A percentile compares a stretch with the other conserved stretches of the same genome.
Evolutionary conservation across 2,113 vertebrate species (phyloP).

Genomic region (Acanthochromis polyacanthus): DNA sequence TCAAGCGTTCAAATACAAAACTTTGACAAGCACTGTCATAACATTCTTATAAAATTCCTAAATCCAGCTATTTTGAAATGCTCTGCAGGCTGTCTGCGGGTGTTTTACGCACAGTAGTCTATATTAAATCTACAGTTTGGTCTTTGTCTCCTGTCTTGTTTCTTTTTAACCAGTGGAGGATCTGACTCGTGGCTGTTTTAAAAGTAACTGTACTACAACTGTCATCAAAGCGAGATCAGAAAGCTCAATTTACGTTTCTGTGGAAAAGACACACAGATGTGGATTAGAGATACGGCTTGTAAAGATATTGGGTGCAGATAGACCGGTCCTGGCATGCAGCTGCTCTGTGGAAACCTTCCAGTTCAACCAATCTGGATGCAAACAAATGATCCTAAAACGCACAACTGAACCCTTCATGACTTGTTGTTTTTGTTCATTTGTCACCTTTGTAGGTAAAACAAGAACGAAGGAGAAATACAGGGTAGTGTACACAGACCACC

Average conservation of each 20-base stretch:
- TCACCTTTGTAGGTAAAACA: conserved; percentile 89
- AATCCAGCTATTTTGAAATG: not conserved
- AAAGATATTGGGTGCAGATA: conserved; percentile 69
- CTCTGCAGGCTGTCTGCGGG: not conserved
- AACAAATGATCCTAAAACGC: not conserved
- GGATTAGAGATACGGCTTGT: conserved; percentile 56
- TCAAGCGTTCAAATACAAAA: not conserved
- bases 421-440: not conserved
- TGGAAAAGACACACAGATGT: conserved; percentile 53
- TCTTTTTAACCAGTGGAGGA: conserved; percentile 80
- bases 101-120: not conserved
- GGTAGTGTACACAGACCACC: conserved; percentile 96
- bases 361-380: conserved; percentile 16
- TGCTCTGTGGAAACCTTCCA: conserved; percentile 31
- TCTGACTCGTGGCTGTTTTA: conserved; percentile 83
- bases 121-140: not conserved
- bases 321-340: conserved; percentile 60
- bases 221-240: conserved; percentile 88
- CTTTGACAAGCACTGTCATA: not conserved
- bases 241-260: conserved; percentile 75
- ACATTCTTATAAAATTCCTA: not conserved
- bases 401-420: not conserved
- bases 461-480: conserved; percentile 98
- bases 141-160: conserved; percentile 73
- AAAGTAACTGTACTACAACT: conserved; percentile 85